These are phyloP conservation scores for Melipona quadrifasciata DNA, from an alignment of 1,140 invertebrate genomes.

Conservation along the genomic window DNA sequence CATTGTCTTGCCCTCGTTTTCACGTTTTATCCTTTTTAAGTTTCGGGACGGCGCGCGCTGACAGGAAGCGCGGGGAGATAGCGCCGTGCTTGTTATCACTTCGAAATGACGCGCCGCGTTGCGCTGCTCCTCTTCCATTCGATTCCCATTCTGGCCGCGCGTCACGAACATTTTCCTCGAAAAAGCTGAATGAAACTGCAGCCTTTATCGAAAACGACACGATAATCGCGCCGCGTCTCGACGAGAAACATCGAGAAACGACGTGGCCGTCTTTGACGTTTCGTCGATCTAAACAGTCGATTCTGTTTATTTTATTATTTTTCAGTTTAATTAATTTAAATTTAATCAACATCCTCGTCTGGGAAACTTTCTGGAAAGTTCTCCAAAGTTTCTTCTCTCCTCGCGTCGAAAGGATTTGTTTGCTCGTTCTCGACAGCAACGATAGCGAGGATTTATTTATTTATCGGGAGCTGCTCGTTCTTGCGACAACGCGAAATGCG, in stretches of 20 bases:
- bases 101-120: slow-evolving; percentile 16
- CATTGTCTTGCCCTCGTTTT: slow-evolving; percentile 67
- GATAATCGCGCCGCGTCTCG: neutral
- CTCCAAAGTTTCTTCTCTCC: too few relatives aligned
- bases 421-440: too few relatives aligned
- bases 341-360: too few relatives aligned
- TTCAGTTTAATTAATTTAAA: too few relatives aligned
- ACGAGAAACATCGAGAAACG: neutral
- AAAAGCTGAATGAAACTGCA: slow-evolving; percentile 24
- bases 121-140: slow-evolving; percentile 20
- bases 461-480: neutral
- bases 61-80: slow-evolving; percentile 65
- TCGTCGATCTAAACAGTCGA: too few relatives aligned
- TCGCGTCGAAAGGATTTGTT: too few relatives aligned
- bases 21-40: slow-evolving; percentile 62
- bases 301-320: too few relatives aligned
- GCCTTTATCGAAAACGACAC: neutral
- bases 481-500: fast-evolving
- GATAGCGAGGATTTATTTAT: too few relatives aligned
- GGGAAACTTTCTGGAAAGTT: too few relatives aligned
- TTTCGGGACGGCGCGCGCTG: slow-evolving; percentile 59
- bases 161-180: neutral
- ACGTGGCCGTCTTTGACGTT: too few relatives aligned
- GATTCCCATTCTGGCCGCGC: neutral
- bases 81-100: slow-evolving; percentile 51